Evolutionary conservation across 1,140 invertebrate genomes (phyloP), one percentile per base, ranked within the genome.

Genomic region (Hyles vespertilio): DNA sequence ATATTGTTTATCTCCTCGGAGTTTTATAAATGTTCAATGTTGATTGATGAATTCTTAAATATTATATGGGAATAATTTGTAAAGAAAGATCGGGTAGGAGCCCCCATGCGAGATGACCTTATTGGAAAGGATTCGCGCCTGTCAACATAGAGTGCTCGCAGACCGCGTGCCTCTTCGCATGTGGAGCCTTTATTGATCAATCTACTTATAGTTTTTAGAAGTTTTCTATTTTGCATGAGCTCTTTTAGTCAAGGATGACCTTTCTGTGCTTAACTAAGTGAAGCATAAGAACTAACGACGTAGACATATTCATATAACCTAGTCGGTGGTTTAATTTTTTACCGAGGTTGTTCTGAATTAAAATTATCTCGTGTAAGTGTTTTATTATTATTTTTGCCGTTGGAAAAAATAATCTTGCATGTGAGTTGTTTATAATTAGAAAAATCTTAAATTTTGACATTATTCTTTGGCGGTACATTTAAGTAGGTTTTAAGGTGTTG

Each of bases 181-280:
- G 56, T 69, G 63, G 59, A 32, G 32, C 32, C 49, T 68, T 66
- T 77, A 75, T 74, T 73, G 72, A 79, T 80, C 70, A 76, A 70
- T 65, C 64, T 63, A n/a, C 59, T 62, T 69, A 65, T 63, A 63
- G 63, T 65, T 65, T 64, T 64, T 58, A 44, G 47, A 68, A 34
- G 61, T 49, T 56, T 52, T 61, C 54, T 69, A 65, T 69, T 59
- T 63, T 67, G 63, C 51, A 65, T 8, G 61, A 61, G 65, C 22
- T 66, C 58, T 65, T 61, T 52, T 58, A 51, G 56, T 51, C 51
- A 45, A 36, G 32, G 33, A 45, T 59, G 44, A 47, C 57, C 56
- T 51, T 59, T 36, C 47, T 36, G 22, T 51, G 36, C 36, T 8
- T 40, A 40, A 40, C 36, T 8, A 8, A 40, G 36, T 40, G 36